Base-by-base conservation (phyloP, 2,797 vertebrate species). In the Falco concolor region DNA sequence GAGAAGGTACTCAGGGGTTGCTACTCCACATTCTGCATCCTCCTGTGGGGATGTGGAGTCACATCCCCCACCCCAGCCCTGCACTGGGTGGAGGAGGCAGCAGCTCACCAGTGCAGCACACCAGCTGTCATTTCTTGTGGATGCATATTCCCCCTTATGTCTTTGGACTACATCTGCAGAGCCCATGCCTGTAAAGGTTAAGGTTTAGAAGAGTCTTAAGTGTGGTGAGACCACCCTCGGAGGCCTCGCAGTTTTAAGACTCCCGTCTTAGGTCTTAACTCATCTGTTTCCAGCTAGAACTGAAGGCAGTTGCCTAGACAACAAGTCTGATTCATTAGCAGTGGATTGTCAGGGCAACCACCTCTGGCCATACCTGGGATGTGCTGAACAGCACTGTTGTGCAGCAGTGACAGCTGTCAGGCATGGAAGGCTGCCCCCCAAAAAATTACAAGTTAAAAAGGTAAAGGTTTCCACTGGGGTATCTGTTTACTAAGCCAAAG, bases 221-320 rank as follows among this genome's bases (percentile, higher is more conserved):
- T 17, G 52, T 30, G 64, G 64, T 30, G 45, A 52, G 50, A 52
- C 17, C 45, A 28, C 38, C 15, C 30, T 87, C 59, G 84, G 77
- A 83, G 79, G 49, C 40, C 59, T 86, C 6, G 1, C n/a, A 25
- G 52, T 12, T 44, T 54, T 44, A 30, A 57, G 49, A 32, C 36
- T 72, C 28, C 50, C 76, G 36, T 34, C 50, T 87, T 78, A 88
- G 79, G 40, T 34, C 50, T 87, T 78, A 88, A 86, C 93, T 93
- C 73, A 5, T 63, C 13, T 1, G 65, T 90, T 93, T 85, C 90
- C 87, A 70, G 54, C 10, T 28, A 32, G 52, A 84, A 74, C 82
- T 28, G 65, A 52, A 94, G 53, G 68, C 68, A 65, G 96, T 96
- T 97, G 91, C 95, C 95, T 83, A 89, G 95, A 82, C 95, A 96